These are phyloP conservation scores for Ahaetulla prasina DNA, from an alignment of 2,113 vertebrate species.

Conservation along the genomic window DNA sequence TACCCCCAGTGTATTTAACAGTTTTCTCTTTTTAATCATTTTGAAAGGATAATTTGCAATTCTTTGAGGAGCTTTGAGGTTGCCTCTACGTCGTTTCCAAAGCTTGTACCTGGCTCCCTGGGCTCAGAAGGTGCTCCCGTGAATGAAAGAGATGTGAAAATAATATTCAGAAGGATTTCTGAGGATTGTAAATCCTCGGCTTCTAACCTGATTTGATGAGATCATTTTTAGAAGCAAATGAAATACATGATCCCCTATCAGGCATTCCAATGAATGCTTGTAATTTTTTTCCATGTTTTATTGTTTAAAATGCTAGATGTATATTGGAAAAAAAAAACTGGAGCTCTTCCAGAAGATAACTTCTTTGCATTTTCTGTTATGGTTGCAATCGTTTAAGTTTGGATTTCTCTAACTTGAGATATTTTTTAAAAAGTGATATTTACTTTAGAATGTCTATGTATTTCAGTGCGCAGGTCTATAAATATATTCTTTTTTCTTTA, in stretches of 20 bases:
- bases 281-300: not conserved
- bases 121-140: not conserved
- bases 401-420: not conserved
- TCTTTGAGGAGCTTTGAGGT: not conserved
- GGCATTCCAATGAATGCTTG: not conserved
- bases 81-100: not conserved
- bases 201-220: not conserved
- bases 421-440: not conserved
- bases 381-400: not conserved
- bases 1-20: not conserved
- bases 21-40: not conserved
- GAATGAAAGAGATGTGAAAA: not conserved
- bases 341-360: not conserved
- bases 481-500: not conserved
- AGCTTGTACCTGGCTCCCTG: not conserved
- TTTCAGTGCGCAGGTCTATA: not conserved
- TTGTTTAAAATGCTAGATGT: not conserved
- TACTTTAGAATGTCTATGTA: not conserved
- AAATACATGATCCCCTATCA: not conserved
- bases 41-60: not conserved
- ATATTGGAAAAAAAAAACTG: not conserved
- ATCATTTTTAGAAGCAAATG: not conserved
- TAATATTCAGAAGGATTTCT: conserved; percentile 36
- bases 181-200: conserved; percentile 22
- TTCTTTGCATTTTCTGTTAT: not conserved